Conservation (phyloP, 2,113 vertebrate species). For the Salvelinus alpinus region DNA sequence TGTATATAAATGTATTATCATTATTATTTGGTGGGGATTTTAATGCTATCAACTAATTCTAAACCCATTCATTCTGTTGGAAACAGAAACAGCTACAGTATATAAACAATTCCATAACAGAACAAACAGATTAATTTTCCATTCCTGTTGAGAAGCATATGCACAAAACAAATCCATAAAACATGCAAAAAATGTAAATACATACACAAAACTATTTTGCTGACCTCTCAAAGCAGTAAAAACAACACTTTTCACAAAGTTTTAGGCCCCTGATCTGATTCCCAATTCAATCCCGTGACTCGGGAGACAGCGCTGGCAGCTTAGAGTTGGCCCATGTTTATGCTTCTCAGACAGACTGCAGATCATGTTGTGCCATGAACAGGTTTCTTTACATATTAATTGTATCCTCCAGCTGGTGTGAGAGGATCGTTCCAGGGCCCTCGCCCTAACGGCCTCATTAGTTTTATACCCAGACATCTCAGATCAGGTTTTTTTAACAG, state of each 20-base stretch:
- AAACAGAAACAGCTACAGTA: not conserved
- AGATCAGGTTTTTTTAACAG: not conserved
- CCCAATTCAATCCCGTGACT: constrained; percentile 12
- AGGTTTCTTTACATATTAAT: constrained; percentile 71
- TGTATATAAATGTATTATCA: constrained; percentile 3
- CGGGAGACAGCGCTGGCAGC: constrained; percentile 22
- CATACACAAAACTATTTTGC: not conserved
- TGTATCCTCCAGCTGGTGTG: constrained; percentile 58
- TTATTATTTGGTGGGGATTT: not conserved
- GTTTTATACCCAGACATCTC: not conserved
- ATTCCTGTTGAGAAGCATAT: constrained; percentile 16
- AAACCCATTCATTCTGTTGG: not conserved
- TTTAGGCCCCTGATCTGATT: constrained; percentile 9
- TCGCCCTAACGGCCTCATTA: constrained; percentile 25
- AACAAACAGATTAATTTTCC: not conserved
- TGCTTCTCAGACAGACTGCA: constrained; percentile 29
- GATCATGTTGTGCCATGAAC: constrained; percentile 53
- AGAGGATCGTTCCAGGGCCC: constrained; percentile 41
- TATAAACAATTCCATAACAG: not conserved
- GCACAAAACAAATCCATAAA: not conserved
- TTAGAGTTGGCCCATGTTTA: constrained; percentile 31
- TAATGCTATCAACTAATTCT: not conserved
- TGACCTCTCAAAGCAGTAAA: not conserved
- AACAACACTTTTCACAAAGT: constrained; percentile 2
- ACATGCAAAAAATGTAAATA: not conserved